Evolutionary conservation across 1,140 invertebrate species (phyloP), one percentile per base, ranked within the genome.

Genomic region (Akabosia matsudoensis): DNA sequence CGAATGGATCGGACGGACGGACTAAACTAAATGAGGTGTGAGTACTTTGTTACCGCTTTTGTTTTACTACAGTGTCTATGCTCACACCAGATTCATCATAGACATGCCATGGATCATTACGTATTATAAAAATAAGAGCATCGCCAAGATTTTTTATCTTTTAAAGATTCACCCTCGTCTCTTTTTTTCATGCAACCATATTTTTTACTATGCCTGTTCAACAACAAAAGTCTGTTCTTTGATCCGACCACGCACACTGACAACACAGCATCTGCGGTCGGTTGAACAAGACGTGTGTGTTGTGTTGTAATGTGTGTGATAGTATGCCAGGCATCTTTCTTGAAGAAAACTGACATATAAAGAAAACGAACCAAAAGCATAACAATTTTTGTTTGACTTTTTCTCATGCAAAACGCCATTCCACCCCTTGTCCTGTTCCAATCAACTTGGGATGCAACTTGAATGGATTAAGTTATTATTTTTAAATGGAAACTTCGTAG

Each of bases 191-290:
- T 67, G 18, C 18, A 24, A 31, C 14, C 54, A 61, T 61, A 3
- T n/a, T 22, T 24, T 22, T 61, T 22, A 10, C 24, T 24, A 7
- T 61, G 13, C 24, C 54, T 24, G 24, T 30, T 30, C 61, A 67
- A 67, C 61, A 67, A 67, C 24, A 67, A 67, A 67, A 28, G 61
- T 67, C 61, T 67, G 61, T 67, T 67, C 61, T 67, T 67, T 31
- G 26, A 67, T 31, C 24, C 7, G 3, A 67, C 22, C 24, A 67
- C 22, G 24, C 61, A 67, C 24, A 67, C 61, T 67, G 61, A 67
- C 61, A 67, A 67, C 22, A 31, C 26, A 67, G 61, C 14, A 61
- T 45, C 37, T 45, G 37, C 37, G 37, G 37, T 45, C 37, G 37
- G 37, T 45, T 7, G 18, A 18, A 10, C 37, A n/a, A 61, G 24